These are phyloP conservation scores for Trichogramma dendrolimi DNA, from an alignment of 2,888 invertebrate genomes.

Conservation along the genomic window DNA sequence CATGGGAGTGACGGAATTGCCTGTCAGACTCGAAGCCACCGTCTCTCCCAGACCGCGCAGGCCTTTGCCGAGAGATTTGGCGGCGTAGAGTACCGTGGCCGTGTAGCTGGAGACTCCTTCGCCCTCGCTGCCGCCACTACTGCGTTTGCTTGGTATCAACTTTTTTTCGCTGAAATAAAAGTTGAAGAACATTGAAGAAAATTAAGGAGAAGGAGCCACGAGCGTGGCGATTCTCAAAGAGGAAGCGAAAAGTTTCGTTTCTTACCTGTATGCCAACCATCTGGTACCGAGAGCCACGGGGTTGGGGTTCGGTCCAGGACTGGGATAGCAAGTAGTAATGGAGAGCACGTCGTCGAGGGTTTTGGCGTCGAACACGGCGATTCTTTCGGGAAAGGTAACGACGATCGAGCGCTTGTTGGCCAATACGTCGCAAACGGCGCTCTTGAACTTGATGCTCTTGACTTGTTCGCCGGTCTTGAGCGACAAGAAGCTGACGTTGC, in stretches of 20 bases:
- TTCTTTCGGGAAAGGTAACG: conserved; percentile 82
- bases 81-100: conserved; percentile 89
- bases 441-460: conserved; percentile 89
- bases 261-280: conserved; percentile 68
- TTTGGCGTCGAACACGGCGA: conserved; percentile 86
- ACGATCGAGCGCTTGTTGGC: conserved; percentile 86
- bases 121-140: conserved; percentile 78
- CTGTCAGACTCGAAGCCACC: conserved; percentile 84
- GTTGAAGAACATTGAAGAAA: background rate
- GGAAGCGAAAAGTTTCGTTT: background rate
- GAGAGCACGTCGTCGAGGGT: conserved; percentile 82
- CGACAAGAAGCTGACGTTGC: conserved; percentile 80
- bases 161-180: conserved; percentile 71
- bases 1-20: conserved; percentile 43
- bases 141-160: conserved; percentile 70
- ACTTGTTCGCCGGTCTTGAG: conserved; percentile 77
- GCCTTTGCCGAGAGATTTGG: conserved; percentile 89
- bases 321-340: conserved; percentile 84
- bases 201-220: background rate
- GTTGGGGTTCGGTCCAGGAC: conserved; percentile 74
- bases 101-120: conserved; percentile 86
- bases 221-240: no score
- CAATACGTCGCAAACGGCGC: conserved; percentile 78
- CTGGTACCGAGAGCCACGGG: conserved; percentile 83
- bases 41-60: conserved; percentile 85